Conservation (phyloP, 2,797 vertebrate genomes). For the Spizella passerina region DNA sequence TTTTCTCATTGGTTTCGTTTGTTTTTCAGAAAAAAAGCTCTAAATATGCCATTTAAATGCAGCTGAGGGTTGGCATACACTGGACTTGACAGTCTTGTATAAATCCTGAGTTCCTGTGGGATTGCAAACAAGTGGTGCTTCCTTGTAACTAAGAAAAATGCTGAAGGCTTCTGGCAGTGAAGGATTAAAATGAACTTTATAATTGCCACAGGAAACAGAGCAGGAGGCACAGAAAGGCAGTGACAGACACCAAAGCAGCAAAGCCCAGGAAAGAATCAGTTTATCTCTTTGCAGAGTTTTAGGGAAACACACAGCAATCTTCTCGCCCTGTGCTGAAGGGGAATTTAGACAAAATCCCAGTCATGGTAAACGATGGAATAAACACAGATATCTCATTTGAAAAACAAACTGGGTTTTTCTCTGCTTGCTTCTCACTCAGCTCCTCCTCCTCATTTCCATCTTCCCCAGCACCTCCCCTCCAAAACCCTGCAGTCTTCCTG, state of each 20-base stretch:
- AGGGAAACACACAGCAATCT: not conserved
- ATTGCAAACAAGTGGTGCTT: not conserved
- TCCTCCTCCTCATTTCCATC: not conserved
- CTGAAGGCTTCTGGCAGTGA: not conserved
- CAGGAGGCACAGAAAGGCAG: not conserved
- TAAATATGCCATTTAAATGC: conserved; percentile 1
- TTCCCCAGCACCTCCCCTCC: not conserved
- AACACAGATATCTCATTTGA: not conserved
- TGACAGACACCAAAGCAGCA: not conserved
- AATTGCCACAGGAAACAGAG: not conserved
- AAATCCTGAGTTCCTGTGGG: not conserved
- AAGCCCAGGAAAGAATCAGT: not conserved
- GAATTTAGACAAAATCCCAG: not conserved
- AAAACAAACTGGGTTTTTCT: not conserved
- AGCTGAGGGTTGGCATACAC: not conserved
- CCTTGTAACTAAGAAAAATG: not conserved
- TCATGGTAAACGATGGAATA: not conserved
- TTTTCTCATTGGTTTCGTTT: not conserved
- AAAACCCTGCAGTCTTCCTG: not conserved
- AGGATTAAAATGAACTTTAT: conserved; percentile 16
- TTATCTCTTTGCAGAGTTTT: not conserved
- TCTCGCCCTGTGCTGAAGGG: not conserved
- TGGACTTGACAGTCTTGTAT: not conserved
- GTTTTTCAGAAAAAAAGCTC: not conserved
- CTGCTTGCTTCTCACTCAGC: not conserved